Base-by-base conservation (phyloP, 2,888 invertebrate species). In the Helicoverpa assulta region DNA sequence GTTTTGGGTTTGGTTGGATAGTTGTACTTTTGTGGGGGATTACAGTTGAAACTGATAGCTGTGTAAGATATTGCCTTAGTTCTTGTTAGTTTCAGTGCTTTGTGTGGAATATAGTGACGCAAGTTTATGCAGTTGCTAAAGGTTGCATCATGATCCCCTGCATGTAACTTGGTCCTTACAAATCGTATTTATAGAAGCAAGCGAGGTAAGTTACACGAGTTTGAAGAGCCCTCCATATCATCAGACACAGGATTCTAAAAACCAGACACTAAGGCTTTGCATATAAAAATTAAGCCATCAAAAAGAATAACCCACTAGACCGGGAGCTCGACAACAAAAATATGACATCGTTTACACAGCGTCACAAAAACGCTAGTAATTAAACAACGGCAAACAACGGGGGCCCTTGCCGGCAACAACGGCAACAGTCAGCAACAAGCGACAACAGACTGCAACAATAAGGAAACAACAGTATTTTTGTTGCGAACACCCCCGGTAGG, bases 381-480 rank as follows among this genome's bases (percentile, higher is more conserved):
- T 94, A 94, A 93, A 93, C 92, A 91, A 89, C 86, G 86, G 86
- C 80, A 78, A 87, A 90, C 87, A 90, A 89, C 88, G 83, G 89
- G 76, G 87, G 86, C 89, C 90, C 91, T 91, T 89, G 80, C 83
- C 82, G 80, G 82, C 80, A 83, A 86, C 85, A 83, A 82, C 82
- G 79, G 71, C 86, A 86, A 88, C 88, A 87, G 80, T 78, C 88
- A 82, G 86, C 89, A 87, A 87, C 81, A 82, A 80, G 77, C 76
- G 69, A 78, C 85, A 85, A 81, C 85, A 75, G 73, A 67, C 80
- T 59, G 62, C 71, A 72, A 91, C 93, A 92, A 91, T 89, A 87
- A 89, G 86, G 88, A 86, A 90, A 92, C 93, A 92, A 92, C 89
- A 88, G 91, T 93, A 93, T 94, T 94, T 94, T 94, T 93, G 93